Evolutionary conservation across 2,888 invertebrate species (phyloP), one percentile per base, ranked within the genome.

Genomic region (Ectobius pallidus): DNA sequence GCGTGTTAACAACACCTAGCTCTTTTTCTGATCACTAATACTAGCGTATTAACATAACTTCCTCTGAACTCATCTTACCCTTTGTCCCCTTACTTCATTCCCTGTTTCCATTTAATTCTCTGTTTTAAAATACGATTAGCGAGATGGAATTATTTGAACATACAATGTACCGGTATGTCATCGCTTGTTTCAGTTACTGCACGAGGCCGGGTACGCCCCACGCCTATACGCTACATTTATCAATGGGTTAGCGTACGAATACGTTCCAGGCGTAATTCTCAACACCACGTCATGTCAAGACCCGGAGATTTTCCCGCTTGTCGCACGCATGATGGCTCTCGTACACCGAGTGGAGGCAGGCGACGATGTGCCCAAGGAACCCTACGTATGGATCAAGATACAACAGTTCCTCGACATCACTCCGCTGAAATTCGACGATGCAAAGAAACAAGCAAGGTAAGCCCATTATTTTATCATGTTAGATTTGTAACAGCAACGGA

Each of bases 211-310:
- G 20, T 87, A 94, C 78, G 95, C 96, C 58, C 94, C 97, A 69
- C 88, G 91, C 63, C 85, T 99, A 61, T 96, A 94, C 85, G 97
- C 94, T 65, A 91, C 92, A 62, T 99, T 99, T 84, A 87, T 91
- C 78, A 99, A 99, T 87, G 99, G 99, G 14, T 86, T 99, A 77
- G 93, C 92, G 49, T 99, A 98, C 83, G 92, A 95, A 82, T 95
- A 89, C 82, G 88, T 92, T 76, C 92, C 93, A 76, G 99, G 99
- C 61, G 87, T 87, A 74, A 92, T 92, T n/a, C 83, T 95, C 22
- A 90, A 87, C 75, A 83, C 86, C 20, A 86, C 89, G 52, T 88
- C 87, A 75, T 91, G 94, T 6, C 82, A 86, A 69, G 82, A 89
- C 76, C 87, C 88, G 11, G 85, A 87, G 77, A 87, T 95, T 77